Percentiles rank a stretch among this genome's conserved stretches.
These are phyloP conservation scores for Myiotriccus ornatus DNA, from an alignment of 2,797 vertebrate genomes.

Conservation along the genomic window DNA sequence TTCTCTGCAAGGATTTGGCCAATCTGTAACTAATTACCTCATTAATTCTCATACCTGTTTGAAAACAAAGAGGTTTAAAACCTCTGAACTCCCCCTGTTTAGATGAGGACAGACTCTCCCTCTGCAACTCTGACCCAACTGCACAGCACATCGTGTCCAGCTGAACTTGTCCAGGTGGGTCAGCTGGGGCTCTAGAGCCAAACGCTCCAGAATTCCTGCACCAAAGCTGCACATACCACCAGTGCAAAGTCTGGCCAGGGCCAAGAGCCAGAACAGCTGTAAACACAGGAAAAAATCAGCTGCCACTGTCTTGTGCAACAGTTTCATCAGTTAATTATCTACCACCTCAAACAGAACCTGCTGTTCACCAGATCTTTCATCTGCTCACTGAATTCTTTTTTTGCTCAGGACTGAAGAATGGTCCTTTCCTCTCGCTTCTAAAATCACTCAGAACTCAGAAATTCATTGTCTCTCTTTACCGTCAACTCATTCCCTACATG, in stretches of 20 bases:
- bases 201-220: not conserved
- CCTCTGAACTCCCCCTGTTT: not conserved
- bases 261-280: not conserved
- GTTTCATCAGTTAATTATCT: not conserved
- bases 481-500: not conserved
- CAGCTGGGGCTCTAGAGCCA: not conserved
- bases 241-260: not conserved
- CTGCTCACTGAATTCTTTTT: not conserved
- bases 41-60: not conserved
- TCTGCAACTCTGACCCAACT: not conserved
- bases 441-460: not conserved
- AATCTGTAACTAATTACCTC: not conserved
- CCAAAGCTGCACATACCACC: not conserved
- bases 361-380: not conserved
- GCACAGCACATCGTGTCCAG: not conserved
- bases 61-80: not conserved
- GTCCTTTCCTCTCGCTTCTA: not conserved
- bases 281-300: not conserved
- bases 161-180: fast-evolving
- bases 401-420: not conserved
- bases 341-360: not conserved
- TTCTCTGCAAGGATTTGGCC: not conserved
- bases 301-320: not conserved
- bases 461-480: not conserved
- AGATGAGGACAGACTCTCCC: not conserved